These are phyloP conservation scores for Brachionus asplanchnoidis DNA, from an alignment of 1,140 invertebrate genomes.

Conservation along the genomic window DNA sequence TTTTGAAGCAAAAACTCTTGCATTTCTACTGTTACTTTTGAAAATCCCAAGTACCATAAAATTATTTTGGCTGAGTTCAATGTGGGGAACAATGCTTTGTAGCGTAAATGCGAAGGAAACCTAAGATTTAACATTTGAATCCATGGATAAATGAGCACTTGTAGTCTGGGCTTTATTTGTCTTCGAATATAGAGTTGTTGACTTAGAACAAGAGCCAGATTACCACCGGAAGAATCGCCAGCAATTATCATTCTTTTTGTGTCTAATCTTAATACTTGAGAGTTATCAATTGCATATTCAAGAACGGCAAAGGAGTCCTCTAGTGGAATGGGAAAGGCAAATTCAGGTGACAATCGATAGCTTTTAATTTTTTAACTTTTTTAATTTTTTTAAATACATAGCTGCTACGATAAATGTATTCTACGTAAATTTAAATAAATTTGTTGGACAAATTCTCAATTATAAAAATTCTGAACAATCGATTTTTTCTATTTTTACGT, in stretches of 20 bases:
- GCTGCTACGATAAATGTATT: too few species aligned
- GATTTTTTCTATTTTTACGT: too few species aligned
- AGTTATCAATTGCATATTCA: conserved; percentile 46
- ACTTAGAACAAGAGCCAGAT: conserved; percentile 1
- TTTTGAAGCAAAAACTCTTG: conserved; percentile 21
- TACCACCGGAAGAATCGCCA: conserved; percentile 47
- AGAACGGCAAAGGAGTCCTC: conserved; percentile 50
- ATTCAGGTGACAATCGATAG: conserved; percentile 50
- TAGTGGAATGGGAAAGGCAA: conserved; percentile 48
- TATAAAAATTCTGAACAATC: too few species aligned
- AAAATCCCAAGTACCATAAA: conserved; percentile 28
- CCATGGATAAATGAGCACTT: conserved; percentile 51
- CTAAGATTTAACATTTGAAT: conserved; percentile 50
- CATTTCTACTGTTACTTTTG: neutral
- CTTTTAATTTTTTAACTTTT: neutral
- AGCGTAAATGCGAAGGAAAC: conserved; percentile 48
- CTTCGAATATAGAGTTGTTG: neutral
- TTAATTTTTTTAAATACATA: too few species aligned
- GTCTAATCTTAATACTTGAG: conserved; percentile 45
- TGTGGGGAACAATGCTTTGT: neutral
- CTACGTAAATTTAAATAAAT: too few species aligned
- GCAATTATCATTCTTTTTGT: conserved; percentile 13
- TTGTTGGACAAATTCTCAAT: too few species aligned
- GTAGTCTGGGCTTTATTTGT: conserved; percentile 44
- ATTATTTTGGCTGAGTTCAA: conserved; percentile 9